Percentiles rank a stretch among this genome's conserved stretches.
Conservation (phyloP, 2,888 invertebrate species). For the Cryptocephalus moraei region DNA sequence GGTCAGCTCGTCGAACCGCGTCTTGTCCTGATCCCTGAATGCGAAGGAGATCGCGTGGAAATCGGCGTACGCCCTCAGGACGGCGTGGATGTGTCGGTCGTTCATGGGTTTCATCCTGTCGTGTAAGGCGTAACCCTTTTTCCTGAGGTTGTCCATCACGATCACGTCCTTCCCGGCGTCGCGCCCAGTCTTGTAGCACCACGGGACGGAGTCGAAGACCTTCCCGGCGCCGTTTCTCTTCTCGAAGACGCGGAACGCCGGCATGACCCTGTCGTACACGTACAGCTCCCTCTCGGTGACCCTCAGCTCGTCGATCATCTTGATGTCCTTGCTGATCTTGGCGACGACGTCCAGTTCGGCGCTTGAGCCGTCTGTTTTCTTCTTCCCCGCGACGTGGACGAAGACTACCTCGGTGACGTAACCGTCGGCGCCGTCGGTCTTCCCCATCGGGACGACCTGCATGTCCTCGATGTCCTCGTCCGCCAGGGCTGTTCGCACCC, state of each 20-base stretch:
- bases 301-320: too few species aligned
- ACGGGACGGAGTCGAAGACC: constrained; percentile 4
- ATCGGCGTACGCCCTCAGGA: constrained; percentile 8
- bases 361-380: too few species aligned
- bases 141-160: constrained; percentile 9
- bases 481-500: too few species aligned
- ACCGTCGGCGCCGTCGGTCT: too few species aligned
- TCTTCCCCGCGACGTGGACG: too few species aligned
- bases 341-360: too few species aligned
- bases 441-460: too few species aligned
- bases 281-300: constrained; percentile 11
- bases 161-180: constrained; percentile 4
- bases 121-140: constrained; percentile 5
- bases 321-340: too few species aligned
- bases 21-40: constrained; percentile 3
- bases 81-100: constrained; percentile 6
- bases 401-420: too few species aligned
- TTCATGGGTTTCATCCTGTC: constrained; percentile 4
- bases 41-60: constrained; percentile 15
- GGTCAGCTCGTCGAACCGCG: constrained; percentile 3
- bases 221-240: constrained; percentile 1
- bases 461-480: too few species aligned
- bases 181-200: constrained; percentile 6
- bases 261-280: constrained; percentile 7
- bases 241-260: constrained; percentile 8